Evolutionary conservation across 2,888 invertebrate species (phyloP).

Genomic region (Hypolimnas misippus): DNA sequence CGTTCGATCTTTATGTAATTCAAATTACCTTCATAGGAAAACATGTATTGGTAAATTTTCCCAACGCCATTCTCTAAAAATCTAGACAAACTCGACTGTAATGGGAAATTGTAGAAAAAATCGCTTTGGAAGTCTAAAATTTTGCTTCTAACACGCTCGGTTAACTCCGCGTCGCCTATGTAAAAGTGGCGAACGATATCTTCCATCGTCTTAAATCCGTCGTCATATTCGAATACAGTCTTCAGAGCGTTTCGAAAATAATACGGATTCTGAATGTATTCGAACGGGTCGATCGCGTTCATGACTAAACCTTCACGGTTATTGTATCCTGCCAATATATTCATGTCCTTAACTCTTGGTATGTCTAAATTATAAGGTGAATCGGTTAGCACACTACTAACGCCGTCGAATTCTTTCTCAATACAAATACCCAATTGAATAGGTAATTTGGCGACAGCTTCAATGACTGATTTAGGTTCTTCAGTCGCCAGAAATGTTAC

Average conservation of each 20-base stretch:
- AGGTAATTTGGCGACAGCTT: slow-evolving; percentile 48
- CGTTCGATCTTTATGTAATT: slow-evolving; percentile 44
- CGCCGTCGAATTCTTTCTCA: slow-evolving; percentile 48
- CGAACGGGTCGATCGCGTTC: slow-evolving; percentile 39
- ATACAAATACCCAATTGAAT: slow-evolving; percentile 52
- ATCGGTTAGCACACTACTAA: slow-evolving; percentile 48
- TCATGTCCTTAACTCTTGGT: slow-evolving; percentile 53
- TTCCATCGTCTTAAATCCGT: slow-evolving; percentile 46
- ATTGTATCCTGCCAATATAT: slow-evolving; percentile 60
- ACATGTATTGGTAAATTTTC: slow-evolving; percentile 59
- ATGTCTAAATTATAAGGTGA: slow-evolving; percentile 50
- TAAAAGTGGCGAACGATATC: slow-evolving; percentile 54
- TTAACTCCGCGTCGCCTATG: slow-evolving; percentile 53
- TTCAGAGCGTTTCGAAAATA: slow-evolving; percentile 38
- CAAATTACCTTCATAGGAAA: slow-evolving; percentile 56
- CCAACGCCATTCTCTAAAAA: slow-evolving; percentile 39
- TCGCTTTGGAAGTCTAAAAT: slow-evolving; percentile 59
- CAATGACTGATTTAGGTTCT: slow-evolving; percentile 52
- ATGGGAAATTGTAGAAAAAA: slow-evolving; percentile 54
- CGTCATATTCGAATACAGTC: slow-evolving; percentile 47
- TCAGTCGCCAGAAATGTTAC: slow-evolving; percentile 52
- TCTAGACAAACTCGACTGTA: slow-evolving; percentile 51
- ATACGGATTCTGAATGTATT: slow-evolving; percentile 39
- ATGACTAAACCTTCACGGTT: slow-evolving; percentile 50
- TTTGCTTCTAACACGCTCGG: slow-evolving; percentile 40